Evolutionary conservation across 92 coral and sea anemone genomes (phyloP), one percentile per base, ranked within the genome.

Genomic region (Umimayanthus kanabou): DNA sequence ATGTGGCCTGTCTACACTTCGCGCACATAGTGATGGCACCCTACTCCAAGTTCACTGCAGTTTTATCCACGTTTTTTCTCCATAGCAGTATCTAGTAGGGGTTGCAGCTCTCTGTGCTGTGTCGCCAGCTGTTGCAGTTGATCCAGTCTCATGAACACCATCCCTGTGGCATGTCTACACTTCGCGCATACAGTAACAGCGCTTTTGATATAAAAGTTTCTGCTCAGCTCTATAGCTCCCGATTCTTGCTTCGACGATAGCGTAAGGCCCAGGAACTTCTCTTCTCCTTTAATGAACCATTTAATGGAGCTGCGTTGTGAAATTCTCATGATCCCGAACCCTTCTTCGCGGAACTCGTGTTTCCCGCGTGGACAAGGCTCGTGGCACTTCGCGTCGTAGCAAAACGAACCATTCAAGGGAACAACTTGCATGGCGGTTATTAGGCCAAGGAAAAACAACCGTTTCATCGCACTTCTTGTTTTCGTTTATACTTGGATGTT

Each of bases 161-260:
- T 81, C 10, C 95, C 97, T 14, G 97, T 90, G 6, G 97, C 95
- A 90, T 90, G 86, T 28, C 97, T 39, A 83, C 97, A 92, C 89
- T 90, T 90, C 9, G 95, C 78, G 79, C 97, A 92, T 26, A 85
- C 91, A 0, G 92, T 87, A 29, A 94, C 97, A 0, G 93, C 88
- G 57, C 95, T 94, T 71, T 90, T 92, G 75, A 92, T 80, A 8
- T 82, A 89, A 64, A 92, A 42, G 33, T 81, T 82, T 47, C 87
- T 81, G 28, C 85, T 78, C 25, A 90, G 30, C 37, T 90, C 93
- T 9, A 85, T 72, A 2, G 89, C 82, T 33, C 92, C 92, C 30
- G 74, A 58, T 40, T 81, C 88, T 75, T 85, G 74, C 16, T 81
- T 67, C 20, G 93, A 92, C 0, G 97, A 90, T 4, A 92, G 80